Conservation (phyloP, 2,797 vertebrate species). For the Coracias cyanogaster region DNA sequence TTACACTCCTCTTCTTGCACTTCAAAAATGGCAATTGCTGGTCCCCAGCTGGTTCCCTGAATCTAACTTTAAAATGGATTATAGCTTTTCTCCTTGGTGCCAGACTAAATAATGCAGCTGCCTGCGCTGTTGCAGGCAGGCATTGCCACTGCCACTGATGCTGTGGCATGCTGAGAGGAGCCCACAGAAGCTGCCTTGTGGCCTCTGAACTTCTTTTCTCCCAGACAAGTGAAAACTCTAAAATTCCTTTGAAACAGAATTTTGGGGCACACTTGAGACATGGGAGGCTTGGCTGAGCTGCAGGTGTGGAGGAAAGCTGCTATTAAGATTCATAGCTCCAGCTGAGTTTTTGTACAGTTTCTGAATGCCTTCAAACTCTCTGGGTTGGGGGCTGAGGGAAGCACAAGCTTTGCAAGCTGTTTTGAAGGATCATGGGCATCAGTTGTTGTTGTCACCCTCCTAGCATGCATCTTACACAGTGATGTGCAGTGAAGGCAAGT, state of each 20-base stretch:
- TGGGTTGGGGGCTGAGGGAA: background rate
- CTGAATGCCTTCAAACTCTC: conserved; percentile 8
- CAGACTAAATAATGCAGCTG: conserved; percentile 33
- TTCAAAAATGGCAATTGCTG: conserved; percentile 45
- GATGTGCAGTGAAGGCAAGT: background rate
- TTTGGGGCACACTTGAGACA: background rate
- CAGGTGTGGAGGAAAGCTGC: background rate
- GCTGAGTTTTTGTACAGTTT: background rate
- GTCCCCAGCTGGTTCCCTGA: conserved; percentile 56
- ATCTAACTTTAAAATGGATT: conserved; percentile 30
- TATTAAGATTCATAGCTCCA: background rate
- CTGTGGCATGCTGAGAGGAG: background rate
- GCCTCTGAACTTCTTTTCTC: background rate
- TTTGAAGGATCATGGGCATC: background rate
- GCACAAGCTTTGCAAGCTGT: background rate
- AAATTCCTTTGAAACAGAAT: conserved; percentile 9
- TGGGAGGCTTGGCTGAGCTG: conserved; percentile 16
- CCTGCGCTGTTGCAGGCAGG: background rate
- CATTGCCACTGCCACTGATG: background rate
- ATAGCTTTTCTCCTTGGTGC: conserved; percentile 51
- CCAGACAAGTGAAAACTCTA: background rate
- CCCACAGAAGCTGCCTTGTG: background rate
- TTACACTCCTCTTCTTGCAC: conserved; percentile 40
- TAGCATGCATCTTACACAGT: rapidly evolving
- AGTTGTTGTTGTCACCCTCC: background rate